Evolutionary conservation across 2,797 vertebrate species (phyloP), one percentile per base, ranked within the genome.

Genomic region (Macrochelys suwanniensis): DNA sequence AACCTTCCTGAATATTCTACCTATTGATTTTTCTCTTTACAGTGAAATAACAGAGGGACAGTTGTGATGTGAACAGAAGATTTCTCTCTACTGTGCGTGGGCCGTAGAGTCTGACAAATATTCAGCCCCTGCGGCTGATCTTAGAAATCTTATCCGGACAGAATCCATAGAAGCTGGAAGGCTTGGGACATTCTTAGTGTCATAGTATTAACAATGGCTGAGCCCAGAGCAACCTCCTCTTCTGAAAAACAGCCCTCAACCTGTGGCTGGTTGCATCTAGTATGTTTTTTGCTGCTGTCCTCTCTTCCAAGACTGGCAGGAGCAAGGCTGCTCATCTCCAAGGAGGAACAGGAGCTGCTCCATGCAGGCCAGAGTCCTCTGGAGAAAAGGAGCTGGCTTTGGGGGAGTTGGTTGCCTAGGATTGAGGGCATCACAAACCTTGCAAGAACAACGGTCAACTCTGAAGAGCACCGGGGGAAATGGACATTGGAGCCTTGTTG

Each of bases 1-100:
- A 28, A 15, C 19, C 31, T 53, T 82, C 71, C 53, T 74, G 42
- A 0, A 42, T 21, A 16, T 25, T 49, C 42, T 50, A 11, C 47
- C 47, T 51, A 11, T 68, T 61, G 78, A 37, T 50, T 53, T 11
- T 31, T 91, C 82, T 88, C 54, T 80, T 47, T 11, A 0, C 95
- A 97, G 97, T 97, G 97, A 97, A 80, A 61, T 51, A 4, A 23
- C 33, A 0, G 4, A 1, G 17, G 71, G 13, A 4, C 9, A 0
- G 8, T 28, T 0, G 25, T 2, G 2, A 57, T 28, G 61, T 54
- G 26, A 90, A 78, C 78, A 1, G 91, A 93, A 85, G 79, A 47
- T 33, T 42, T 83, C 80, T 80, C 90, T 54, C 42, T 25, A 56
- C 84, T 82, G 84, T 53, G 57, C 45, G 5, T 59, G 84, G n/a